A percentile compares a stretch with the other conserved stretches of the same genome.
phyloP scores from a whole-genome alignment of 2,888 invertebrate species.

The Tachina lurida region DNA sequence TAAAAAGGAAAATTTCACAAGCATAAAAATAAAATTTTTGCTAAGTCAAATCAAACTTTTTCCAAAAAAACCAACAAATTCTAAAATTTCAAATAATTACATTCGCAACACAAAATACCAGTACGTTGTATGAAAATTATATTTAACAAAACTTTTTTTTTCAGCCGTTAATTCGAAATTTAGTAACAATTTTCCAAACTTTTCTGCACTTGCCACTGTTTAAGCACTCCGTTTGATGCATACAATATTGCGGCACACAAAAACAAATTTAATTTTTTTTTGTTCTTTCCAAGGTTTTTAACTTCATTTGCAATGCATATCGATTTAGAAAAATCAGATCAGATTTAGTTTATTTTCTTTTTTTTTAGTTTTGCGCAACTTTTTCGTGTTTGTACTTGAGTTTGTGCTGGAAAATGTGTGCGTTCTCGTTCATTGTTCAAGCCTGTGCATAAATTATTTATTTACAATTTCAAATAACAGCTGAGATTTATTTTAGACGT shows the following conservation, averaged over 20 bases:
- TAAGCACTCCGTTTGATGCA: background rate
- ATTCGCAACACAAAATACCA: no score
- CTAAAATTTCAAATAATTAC: no score
- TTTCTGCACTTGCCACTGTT: conserved; percentile 27
- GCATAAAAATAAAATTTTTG: no score
- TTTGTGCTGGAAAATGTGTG: conserved; percentile 32
- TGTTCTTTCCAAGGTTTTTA: conserved; percentile 42
- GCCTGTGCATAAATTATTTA: conserved; percentile 77
- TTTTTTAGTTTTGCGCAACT: conserved; percentile 4
- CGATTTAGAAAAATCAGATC: conserved; percentile 62
- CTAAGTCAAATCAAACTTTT: no score
- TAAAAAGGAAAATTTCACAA: no score
- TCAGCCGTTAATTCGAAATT: no score
- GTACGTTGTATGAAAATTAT: no score
- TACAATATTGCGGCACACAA: background rate
- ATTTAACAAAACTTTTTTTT: no score
- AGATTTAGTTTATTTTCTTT: conserved; percentile 17
- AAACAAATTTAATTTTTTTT: background rate
- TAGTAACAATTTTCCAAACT: background rate
- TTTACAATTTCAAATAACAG: conserved; percentile 76
- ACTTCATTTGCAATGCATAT: conserved; percentile 64
- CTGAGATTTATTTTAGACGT: conserved; percentile 77
- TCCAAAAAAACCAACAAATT: no score
- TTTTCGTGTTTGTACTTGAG: conserved; percentile 37
- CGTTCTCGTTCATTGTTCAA: conserved; percentile 68